Evolutionary conservation across 2,113 vertebrate genomes (phyloP), one percentile per base, ranked within the genome.

Genomic region (Gymnogyps californianus): DNA sequence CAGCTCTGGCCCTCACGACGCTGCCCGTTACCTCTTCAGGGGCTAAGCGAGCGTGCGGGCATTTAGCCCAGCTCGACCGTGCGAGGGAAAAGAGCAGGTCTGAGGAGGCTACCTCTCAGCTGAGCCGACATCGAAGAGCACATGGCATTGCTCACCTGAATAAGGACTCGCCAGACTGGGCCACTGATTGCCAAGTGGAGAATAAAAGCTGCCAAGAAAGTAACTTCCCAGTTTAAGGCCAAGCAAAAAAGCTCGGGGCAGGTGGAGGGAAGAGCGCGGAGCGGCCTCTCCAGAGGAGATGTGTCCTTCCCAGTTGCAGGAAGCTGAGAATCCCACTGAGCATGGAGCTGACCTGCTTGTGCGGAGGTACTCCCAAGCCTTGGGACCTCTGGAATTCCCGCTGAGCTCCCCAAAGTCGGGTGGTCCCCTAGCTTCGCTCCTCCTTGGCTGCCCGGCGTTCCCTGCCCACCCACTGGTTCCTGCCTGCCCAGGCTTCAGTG

Each of bases 181-280:
- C 82, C 42, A 17, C 67, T 95, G 97, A 96, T 93, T 95, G 97
- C 96, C 83, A 71, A 74, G 59, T 5, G 88, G 79, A 74, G 78
- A 46, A 61, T 2, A 65, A 70, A 67, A 95, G 42, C 88, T 93
- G 93, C 90, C 79, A 29, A 52, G 49, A 49, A 85, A 76, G 54
- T 6, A 52, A 29, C 58, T 70, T 83, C 49, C 29, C 52, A 10
- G 38, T 32, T 91, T 59, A 85, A 76, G 82, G 47, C 32, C 22
- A 26, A 84, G 52, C 24, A 62, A 55, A 46, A 67, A 16, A 3
- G 3, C 84, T 28, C 8, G 1, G 32, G 49, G 51, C 32, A 11
- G 70, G 42, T 4, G 15, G 72, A 51, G 31, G 59, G 59, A 75
- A 55, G 62, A 84, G 52, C 2, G 0, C 46, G 28, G 40, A 49